Evolutionary conservation across 2,113 vertebrate genomes (phyloP), one percentile per base, ranked within the genome.

Genomic region (Cavia aperea): DNA sequence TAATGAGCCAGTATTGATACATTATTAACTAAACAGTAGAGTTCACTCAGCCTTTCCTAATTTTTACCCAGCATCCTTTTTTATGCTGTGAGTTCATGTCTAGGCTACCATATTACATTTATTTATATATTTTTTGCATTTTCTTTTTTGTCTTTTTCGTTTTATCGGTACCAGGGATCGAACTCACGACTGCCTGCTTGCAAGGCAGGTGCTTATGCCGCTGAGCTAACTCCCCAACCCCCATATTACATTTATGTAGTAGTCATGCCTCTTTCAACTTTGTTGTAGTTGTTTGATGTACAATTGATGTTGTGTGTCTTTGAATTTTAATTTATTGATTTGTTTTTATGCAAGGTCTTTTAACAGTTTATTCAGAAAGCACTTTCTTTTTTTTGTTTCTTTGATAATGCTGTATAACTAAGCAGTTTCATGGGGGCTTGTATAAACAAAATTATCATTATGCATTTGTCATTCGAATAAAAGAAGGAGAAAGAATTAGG

Each of bases 261-360:
- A 77, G 4, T 63, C 65, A 60, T 60, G 2, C 18, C 39, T 70
- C 29, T 9, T 60, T 84, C 49, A 21, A 43, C 29, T 86, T 73
- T 21, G 23, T 49, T 89, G 23, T 72, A 18, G 87, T 4, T 83
- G 14, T 81, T 86, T 87, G 39, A 85, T 49, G 72, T 85, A 85
- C 6, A 16, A 58, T 86, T 94, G 39, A 86, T 86, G 19, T 68
- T 88, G 31, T 51, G 26, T 82, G 19, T 70, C 12, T 85, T 93
- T 91, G 4, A 75, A 94, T 81, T 95, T 89, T 94, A 77, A 63
- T 68, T 46, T 77, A 81, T 33, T 2, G 68, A 54, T 78, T 77
- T 60, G 21, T 46, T 46, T 62, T n/a, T 86, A 90, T 86, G 31
- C 10, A 87, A 88, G 93, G 62, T 79, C 18, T 81, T 91, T 16